Evolutionary conservation across 2,797 vertebrate species (phyloP).

Genomic region (Epinephelus malabaricus): DNA sequence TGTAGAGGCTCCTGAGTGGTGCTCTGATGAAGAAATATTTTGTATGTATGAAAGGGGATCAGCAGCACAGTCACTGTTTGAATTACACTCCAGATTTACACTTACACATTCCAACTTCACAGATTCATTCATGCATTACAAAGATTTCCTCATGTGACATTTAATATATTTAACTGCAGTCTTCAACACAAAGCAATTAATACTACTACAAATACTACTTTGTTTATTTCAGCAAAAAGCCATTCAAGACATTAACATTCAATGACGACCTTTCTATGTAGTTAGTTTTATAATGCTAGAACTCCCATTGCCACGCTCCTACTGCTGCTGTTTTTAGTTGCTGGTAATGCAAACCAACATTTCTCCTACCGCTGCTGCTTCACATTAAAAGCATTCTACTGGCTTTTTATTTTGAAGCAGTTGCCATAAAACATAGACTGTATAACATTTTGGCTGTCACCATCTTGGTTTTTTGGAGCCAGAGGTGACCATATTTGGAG

Average conservation of each 20-base stretch:
- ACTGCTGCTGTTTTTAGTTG: background rate
- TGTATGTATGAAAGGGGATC: conserved; percentile 52
- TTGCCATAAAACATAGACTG: background rate
- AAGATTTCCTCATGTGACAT: background rate
- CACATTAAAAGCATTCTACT: background rate
- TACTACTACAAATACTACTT: background rate
- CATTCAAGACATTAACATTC: background rate
- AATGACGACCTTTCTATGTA: background rate
- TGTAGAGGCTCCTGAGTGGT: conserved; percentile 49
- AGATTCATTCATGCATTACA: background rate
- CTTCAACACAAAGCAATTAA: background rate
- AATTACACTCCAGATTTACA: conserved; percentile 42
- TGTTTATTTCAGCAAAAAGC: no score
- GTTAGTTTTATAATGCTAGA: no score
- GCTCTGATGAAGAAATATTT: conserved; percentile 51
- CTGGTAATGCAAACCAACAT: background rate
- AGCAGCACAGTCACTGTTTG: conserved; percentile 24
- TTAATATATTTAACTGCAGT: conserved; percentile 13
- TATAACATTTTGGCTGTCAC: no score
- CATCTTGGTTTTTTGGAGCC: no score
- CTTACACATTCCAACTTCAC: conserved; percentile 29
- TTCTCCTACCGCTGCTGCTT: background rate
- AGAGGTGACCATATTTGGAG: no score
- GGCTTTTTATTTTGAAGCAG: conserved; percentile 3
- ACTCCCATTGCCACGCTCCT: background rate